Base-by-base conservation (phyloP, 37 sponge, comb jelly and placozoan genomes). In the Tethya wilhelma region DNA sequence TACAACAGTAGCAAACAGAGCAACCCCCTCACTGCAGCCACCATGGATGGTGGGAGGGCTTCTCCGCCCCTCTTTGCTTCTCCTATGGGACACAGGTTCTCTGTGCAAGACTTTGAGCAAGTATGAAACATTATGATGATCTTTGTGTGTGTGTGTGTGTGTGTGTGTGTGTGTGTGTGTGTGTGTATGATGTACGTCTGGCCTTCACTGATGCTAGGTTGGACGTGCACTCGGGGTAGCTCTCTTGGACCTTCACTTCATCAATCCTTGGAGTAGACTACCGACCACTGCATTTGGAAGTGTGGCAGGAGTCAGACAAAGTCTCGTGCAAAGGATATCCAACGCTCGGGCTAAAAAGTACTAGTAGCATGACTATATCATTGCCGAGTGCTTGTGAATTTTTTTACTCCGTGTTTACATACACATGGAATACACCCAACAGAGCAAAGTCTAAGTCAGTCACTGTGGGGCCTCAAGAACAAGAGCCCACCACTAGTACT, bases 201-300 rank as follows among this genome's bases (percentile, higher is more conserved):
- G n/a, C n/a, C n/a, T n/a, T n/a, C n/a, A n/a, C n/a, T n/a, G n/a
- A n/a, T n/a, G n/a, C n/a, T 62, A 98, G 99, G 90, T 98, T 41
- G 99, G 99, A 49, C 82, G 91, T 57, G 90, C 90, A 26, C 39
- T 98, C 60, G 95, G 89, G 31, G 68, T 93, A 23, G 82, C 91
- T 22, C 44, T 79, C 0, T 74, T 98, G 69, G 99, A 98, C 72
- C 53, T 94, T 33, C 75, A 67, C 69, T 81, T 85, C 37, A 26
- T 87, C n/a, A 98, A 98, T 81, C 99, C 99, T 26, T 91, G 94
- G 93, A 91, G 90, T 20, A 79, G 99, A 2, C 74, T 97, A 1
- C 90, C 90, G 7, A 90, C 84, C 45, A 92, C 77, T 38, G 83
- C 88, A 19, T 82, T 81, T 56, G 84, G 84, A 31, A 73, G 75